Percentiles rank a stretch among this genome's conserved stretches.
Conservation (phyloP, 2,888 invertebrate genomes). For the Epistrophe grossulariae region DNA sequence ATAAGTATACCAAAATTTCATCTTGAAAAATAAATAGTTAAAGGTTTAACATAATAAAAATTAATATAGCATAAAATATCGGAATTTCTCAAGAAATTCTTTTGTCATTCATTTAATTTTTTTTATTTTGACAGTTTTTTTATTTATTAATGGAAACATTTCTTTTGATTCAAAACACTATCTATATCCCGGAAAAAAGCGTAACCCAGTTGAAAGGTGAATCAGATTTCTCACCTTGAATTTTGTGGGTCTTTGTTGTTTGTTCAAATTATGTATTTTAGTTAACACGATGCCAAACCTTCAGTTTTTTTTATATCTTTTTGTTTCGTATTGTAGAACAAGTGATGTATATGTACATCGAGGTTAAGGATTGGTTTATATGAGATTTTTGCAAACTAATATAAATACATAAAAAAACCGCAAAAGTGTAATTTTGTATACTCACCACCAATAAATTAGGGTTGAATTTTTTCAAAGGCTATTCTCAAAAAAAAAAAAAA, state of each 20-base stretch:
- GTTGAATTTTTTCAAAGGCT: conserved; percentile 1
- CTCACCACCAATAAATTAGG: background rate
- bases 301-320: background rate
- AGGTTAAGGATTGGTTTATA: conserved; percentile 34
- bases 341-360: background rate
- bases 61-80: too few species aligned
- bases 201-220: background rate
- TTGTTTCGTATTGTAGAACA: background rate
- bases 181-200: too few species aligned
- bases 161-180: too few species aligned
- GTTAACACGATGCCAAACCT: background rate
- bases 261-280: background rate
- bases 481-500: background rate
- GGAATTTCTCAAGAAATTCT: too few species aligned
- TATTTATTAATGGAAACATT: too few species aligned
- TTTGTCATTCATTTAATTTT: too few species aligned
- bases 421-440: background rate
- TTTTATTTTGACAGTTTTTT: too few species aligned
- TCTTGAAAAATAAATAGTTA: too few species aligned
- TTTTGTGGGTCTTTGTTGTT: background rate
- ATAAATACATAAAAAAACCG: background rate
- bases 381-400: background rate
- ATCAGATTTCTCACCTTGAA: background rate
- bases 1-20: too few species aligned
- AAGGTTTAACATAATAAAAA: too few species aligned